Evolutionary conservation across 2,888 invertebrate genomes (phyloP).

Genomic region (Ophioninae sp.): DNA sequence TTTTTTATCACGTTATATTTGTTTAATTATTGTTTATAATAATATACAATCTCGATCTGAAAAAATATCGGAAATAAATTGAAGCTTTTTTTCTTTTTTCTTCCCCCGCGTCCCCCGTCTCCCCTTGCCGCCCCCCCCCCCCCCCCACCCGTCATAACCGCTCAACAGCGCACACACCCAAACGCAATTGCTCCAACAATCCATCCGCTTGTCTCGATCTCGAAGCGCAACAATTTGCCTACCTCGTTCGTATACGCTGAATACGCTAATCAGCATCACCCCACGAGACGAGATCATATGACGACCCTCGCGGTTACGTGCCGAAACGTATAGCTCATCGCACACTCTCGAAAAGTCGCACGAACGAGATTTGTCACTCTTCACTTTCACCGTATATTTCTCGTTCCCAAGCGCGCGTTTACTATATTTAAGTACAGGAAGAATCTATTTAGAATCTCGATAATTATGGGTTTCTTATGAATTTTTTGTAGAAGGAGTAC

Average conservation of each 20-base stretch:
- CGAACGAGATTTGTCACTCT: not conserved
- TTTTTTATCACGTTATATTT: too few species aligned
- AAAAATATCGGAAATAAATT: too few species aligned
- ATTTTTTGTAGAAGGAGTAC: too few species aligned
- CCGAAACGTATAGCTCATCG: not conserved
- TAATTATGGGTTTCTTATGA: too few species aligned
- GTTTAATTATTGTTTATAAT: too few species aligned
- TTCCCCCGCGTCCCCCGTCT: constrained; percentile 38
- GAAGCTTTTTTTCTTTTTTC: constrained; percentile 63
- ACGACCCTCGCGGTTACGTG: constrained; percentile 4
- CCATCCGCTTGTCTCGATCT: constrained; percentile 30
- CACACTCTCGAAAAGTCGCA: not conserved
- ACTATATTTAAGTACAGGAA: too few species aligned
- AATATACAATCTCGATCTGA: too few species aligned
- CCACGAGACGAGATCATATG: constrained; percentile 14
- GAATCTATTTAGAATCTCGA: too few species aligned
- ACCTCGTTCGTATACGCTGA: constrained; percentile 2
- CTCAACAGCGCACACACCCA: constrained; percentile 18
- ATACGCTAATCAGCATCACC: constrained; percentile 33
- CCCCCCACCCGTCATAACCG: constrained; percentile 39
- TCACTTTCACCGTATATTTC: too few species aligned
- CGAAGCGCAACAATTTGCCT: constrained; percentile 26
- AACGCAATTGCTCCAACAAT: constrained; percentile 11
- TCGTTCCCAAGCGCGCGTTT: too few species aligned
- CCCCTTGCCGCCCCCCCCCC: constrained; percentile 22